phyloP scores from a whole-genome alignment of 2,797 vertebrate genomes.

The Myotis daubentonii region DNA sequence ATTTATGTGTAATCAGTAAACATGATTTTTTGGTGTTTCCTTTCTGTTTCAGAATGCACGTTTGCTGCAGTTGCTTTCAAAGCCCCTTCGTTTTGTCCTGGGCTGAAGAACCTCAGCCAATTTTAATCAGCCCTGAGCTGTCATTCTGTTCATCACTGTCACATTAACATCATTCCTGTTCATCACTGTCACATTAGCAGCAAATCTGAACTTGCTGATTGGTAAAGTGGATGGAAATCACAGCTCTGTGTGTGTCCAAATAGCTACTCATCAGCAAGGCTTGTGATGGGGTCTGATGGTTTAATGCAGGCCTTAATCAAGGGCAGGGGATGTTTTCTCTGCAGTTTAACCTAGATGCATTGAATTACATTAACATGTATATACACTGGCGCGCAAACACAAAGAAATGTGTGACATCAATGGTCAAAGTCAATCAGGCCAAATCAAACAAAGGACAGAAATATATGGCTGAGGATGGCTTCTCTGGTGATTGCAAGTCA shows the following conservation, averaged over 20 bases:
- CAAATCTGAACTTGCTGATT: constrained; percentile 93
- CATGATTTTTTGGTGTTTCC: constrained; percentile 62
- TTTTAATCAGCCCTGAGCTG: constrained; percentile 93
- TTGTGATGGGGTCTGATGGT: constrained; percentile 83
- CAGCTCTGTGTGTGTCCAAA: constrained; percentile 88
- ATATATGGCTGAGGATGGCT: constrained; percentile 6
- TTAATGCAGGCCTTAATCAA: constrained; percentile 86
- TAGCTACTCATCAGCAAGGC: constrained; percentile 86
- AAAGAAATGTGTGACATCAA: not conserved
- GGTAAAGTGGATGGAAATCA: constrained; percentile 91
- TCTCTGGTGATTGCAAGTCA: constrained; percentile 13
- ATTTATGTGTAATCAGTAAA: constrained; percentile 68
- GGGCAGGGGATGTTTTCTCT: constrained; percentile 76
- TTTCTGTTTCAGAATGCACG: constrained; percentile 42
- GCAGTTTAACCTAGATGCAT: constrained; percentile 63
- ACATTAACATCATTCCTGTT: constrained; percentile 91
- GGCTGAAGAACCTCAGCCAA: constrained; percentile 87
- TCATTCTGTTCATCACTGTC: constrained; percentile 91
- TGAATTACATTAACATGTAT: constrained; percentile 68
- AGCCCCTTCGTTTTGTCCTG: constrained; percentile 64
- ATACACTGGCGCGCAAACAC: not conserved
- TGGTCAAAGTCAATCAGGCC: constrained; percentile 51
- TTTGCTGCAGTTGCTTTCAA: constrained; percentile 45
- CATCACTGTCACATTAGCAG: constrained; percentile 92
- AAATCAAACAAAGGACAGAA: constrained; percentile 62